Percentiles rank a stretch among this genome's conserved stretches.
phyloP scores from a whole-genome alignment of 2,888 invertebrate genomes.

The Spisula subtruncata region DNA sequence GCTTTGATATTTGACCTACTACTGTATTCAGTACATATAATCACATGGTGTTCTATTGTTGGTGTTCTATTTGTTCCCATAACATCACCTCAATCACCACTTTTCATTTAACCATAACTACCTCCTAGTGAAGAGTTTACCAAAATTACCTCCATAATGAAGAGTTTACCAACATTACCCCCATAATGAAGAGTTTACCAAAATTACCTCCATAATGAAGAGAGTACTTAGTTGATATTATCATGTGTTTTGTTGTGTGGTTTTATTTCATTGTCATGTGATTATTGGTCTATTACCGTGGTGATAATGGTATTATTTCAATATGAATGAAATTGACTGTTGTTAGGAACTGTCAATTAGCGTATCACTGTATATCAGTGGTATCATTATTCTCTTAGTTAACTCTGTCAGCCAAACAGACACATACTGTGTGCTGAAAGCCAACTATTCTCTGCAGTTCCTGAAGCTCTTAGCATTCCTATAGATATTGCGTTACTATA shows the following conservation, averaged over 20 bases:
- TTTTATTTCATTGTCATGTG: constrained; percentile 3
- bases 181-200: background rate
- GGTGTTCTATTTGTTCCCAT: constrained; percentile 1
- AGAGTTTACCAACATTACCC: constrained; percentile 13
- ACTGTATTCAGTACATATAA: background rate
- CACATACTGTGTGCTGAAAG: constrained; percentile 26
- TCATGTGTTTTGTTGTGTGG: constrained; percentile 13
- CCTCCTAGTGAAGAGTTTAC: constrained; percentile 8
- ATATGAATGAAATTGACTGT: constrained; percentile 21
- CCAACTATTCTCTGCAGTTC: background rate
- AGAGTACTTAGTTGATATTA: constrained; percentile 21
- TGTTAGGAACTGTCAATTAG: constrained; percentile 20
- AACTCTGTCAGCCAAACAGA: background rate
- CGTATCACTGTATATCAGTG: background rate
- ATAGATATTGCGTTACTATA: background rate
- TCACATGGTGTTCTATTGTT: no score
- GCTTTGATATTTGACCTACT: background rate
- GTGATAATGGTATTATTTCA: background rate
- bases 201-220: constrained; percentile 19
- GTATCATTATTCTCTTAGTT: constrained; percentile 3
- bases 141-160: constrained; percentile 19
- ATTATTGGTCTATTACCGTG: background rate
- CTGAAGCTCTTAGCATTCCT: constrained; percentile 26
- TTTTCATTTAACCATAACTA: constrained; percentile 15
- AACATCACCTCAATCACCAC: background rate